Evolutionary conservation across 2,113 vertebrate species (phyloP), one percentile per base, ranked within the genome.

Genomic region (Tinamus guttatus): DNA sequence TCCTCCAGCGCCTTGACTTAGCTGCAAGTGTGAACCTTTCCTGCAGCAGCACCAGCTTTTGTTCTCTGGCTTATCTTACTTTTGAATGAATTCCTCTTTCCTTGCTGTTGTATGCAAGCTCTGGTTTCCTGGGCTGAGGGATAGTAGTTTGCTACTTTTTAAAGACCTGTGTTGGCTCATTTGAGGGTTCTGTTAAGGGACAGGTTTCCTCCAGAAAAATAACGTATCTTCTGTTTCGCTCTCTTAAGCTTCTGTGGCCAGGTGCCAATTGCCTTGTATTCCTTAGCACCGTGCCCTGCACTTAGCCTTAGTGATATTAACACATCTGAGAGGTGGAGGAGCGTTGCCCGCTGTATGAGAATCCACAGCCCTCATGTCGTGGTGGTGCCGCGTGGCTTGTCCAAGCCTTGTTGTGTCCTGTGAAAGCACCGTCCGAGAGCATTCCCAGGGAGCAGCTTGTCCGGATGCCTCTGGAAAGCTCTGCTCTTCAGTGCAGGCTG

Each of bases 21-120:
- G 81, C 84, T 78, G 84, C 0, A 0, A 16, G 7, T 0, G 2
- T 1, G 54, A 59, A 32, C 41, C 47, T 69, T 36, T 2, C 2
- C 24, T 8, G 60, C 51, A 45, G 89, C 59, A 82, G 47, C 10
- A 3, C 62, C 90, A 27, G 71, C 82, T 93, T 81, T 30, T 34
- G 40, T 74, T 59, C 75, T 12, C 79, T 63, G 49, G 11, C 56
- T 87, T 51, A 12, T 40, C 49, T 20, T 27, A 27, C 3, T 40
- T 22, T 41, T 27, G 73, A 88, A 56, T 77, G 60, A 32, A 59
- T 75, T 80, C 79, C 43, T 89, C 7, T 16, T 70, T 81, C 64
- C 45, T 25, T 60, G 75, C 38, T 3, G 16, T 14, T 2, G 0
- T 15, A 5, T 11, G 1, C 41, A 38, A 34, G 63, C 17, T 36